phyloP scores from a whole-genome alignment of 2,113 vertebrate species.

The Taxidea taxus region DNA sequence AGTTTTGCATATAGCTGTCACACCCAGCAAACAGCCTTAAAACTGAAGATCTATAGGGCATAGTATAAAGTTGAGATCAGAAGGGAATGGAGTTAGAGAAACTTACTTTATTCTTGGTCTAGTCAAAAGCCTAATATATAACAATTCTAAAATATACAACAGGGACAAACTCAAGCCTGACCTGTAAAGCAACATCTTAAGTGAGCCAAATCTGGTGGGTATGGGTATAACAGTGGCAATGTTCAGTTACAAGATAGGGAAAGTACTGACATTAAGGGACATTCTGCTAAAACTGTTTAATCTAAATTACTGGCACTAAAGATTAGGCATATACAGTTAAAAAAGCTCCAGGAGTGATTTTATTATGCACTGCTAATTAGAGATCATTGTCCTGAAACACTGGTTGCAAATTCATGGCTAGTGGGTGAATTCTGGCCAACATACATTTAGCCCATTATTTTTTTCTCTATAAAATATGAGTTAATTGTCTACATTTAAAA shows the following conservation, averaged over 20 bases:
- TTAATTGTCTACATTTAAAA: background rate
- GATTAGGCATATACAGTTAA: background rate
- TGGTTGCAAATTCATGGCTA: background rate
- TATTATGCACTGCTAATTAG: background rate
- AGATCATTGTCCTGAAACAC: background rate
- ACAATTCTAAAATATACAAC: background rate
- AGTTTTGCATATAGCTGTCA: background rate
- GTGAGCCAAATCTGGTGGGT: background rate
- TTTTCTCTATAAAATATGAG: conserved; percentile 24
- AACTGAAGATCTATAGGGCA: background rate
- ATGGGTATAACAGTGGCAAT: background rate
- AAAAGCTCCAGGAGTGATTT: background rate
- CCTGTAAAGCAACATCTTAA: background rate
- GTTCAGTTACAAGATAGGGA: background rate
- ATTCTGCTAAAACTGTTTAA: background rate
- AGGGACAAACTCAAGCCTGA: background rate
- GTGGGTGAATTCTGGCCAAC: background rate
- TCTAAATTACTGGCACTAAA: background rate
- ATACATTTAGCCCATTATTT: background rate
- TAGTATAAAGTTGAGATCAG: background rate
- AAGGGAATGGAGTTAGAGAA: background rate
- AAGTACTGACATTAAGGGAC: background rate
- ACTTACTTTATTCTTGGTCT: background rate
- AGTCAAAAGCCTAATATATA: background rate
- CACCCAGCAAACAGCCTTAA: background rate